A percentile compares a stretch with the other conserved stretches of the same genome.
Evolutionary conservation across 2,888 invertebrate genomes (phyloP).

Genomic region (Drosophila lutescens): DNA sequence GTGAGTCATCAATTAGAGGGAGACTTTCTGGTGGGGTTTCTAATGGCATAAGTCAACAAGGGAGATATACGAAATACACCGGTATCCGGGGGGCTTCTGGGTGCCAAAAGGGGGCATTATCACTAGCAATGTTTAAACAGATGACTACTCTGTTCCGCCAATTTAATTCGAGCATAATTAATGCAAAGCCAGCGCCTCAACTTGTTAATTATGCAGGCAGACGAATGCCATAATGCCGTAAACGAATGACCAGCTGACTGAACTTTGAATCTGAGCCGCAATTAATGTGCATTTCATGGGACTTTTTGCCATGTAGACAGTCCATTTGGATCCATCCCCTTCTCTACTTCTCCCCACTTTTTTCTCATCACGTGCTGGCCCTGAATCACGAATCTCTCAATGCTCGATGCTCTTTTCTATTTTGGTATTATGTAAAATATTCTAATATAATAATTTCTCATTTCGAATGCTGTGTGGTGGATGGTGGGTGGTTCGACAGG

Average conservation of each 20-base stretch:
- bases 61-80: neutral
- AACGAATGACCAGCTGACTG: constrained; percentile 40
- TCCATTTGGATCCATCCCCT: constrained; percentile 21
- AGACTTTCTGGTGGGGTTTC: constrained; percentile 12
- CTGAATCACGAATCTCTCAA: constrained; percentile 21
- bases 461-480: constrained; percentile 5
- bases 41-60: constrained; percentile 47
- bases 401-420: constrained; percentile 29
- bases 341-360: neutral
- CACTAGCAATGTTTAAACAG: constrained; percentile 45
- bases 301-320: constrained; percentile 45
- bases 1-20: constrained; percentile 55
- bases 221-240: constrained; percentile 43
- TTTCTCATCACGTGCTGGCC: constrained; percentile 32
- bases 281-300: constrained; percentile 65
- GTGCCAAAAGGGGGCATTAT: constrained; percentile 53
- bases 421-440: constrained; percentile 36
- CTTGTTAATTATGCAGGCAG: constrained; percentile 59
- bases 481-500: neutral
- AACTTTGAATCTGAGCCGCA: constrained; percentile 24
- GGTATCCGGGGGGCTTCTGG: constrained; percentile 17
- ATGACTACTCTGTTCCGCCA: constrained; percentile 29
- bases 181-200: constrained; percentile 40
- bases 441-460: constrained; percentile 38
- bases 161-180: constrained; percentile 52